Evolutionary conservation across 2,797 vertebrate species (phyloP), one percentile per base, ranked within the genome.

Genomic region (Trematomus bernacchii): DNA sequence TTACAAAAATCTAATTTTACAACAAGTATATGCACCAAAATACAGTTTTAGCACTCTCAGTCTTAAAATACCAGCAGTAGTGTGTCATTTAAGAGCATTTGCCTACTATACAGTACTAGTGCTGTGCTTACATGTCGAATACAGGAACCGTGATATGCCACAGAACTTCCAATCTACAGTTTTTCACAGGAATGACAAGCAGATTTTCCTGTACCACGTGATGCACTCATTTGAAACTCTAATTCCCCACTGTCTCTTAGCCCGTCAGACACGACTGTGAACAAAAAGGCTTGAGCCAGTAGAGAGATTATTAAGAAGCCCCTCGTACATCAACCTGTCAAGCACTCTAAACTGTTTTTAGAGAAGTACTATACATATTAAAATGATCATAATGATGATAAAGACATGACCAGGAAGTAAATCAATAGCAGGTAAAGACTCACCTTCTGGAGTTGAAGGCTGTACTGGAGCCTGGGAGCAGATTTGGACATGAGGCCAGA

Each of bases 401-500:
- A 72, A 50, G 40, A 50, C 19, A 9, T 21, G 15, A 74, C 8
- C 33, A 60, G 53, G 43, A 65, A 64, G 53, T 51, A 37, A 78
- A 76, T 79, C 19, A 52, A 58, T 52, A 40, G 9, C 10, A 8
- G 23, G 52, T 19, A 3, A 7, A 70, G 60, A 71, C 61, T 47
- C 77, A 92, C 93, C 76, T 93, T 93, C 77, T 91, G 92, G 58
- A 88, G 76, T 21, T 92, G 88, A 51, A 91, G 82, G 70, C 78
- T 90, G 83, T 87, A 92, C 16, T 87, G 91, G 71, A 85, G 85
- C 75, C 89, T 88, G 12, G 88, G 79, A 77, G 86, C 66, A 5
- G 95, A 94, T 91, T 94, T 95, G 84, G 94, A 94, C 93, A 94
- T 90, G 78, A 95, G 91, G 63, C 91, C 84, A 0, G 94, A 92